Base-by-base conservation (phyloP, 2,888 invertebrate genomes). In the Heliconius ethilla region DNA sequence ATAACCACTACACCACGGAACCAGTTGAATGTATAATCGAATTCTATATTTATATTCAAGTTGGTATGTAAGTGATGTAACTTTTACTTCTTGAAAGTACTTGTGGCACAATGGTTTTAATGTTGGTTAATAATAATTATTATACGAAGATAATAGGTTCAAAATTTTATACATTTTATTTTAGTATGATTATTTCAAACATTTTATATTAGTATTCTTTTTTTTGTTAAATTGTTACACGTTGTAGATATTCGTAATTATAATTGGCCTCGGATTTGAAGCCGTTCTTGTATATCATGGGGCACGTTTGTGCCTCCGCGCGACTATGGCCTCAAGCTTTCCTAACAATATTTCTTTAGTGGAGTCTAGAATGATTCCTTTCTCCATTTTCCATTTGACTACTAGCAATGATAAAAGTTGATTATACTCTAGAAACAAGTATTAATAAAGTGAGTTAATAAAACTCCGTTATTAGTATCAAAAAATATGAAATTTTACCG, bases 1-100 rank as follows among this genome's bases (percentile, higher is more conserved):
- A 97, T 97, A 97, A 97, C 97, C 97, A 96, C 97, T 97, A 97
- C 97, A 97, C 96, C 96, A 97, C 96, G 96, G 96, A 96, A 96
- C 92, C 92, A 70, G 82, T 83, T 88, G 80, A 0, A 0, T 0
- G 15, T 0, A 0, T 0, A 22, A 1, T n/a, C 78, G 37, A 85
- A 87, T 86, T 84, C 84, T 72, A 74, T 75, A 40, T 75, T 51
- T 63, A 6, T 7, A 15, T 40, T 76, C 40, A 40, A 62, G 4
- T 29, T 3, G 29, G 29, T 6, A 29, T 59, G n/a, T 37, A 37
- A 40, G n/a, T n/a, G 27, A 29, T 22, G 6, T 29, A 51, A 27
- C 37, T 67, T 40, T 67, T 37, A 37, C 37, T 37, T 37, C 37
- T 9, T n/a, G 10, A 10, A 29, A 66, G 22, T 33, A 27, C 33